These are phyloP conservation scores for Apamea sordens DNA, from an alignment of 2,888 invertebrate genomes.

Conservation along the genomic window DNA sequence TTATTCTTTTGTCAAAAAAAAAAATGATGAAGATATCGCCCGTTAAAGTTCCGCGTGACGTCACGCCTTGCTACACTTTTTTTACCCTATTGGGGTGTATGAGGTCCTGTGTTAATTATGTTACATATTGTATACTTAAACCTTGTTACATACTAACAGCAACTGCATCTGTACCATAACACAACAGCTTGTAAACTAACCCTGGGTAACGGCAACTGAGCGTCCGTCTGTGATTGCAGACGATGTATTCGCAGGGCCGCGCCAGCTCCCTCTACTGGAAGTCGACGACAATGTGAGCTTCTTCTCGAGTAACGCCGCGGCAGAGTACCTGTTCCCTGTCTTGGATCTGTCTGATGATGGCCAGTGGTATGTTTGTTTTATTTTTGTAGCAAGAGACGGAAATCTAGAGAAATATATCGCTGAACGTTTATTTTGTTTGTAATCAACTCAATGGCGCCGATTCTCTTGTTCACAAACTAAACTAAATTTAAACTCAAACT, in stretches of 20 bases:
- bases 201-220: conserved; percentile 65
- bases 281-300: conserved; percentile 91
- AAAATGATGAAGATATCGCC: too few species aligned
- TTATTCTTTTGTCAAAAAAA: too few species aligned
- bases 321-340: conserved; percentile 91
- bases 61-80: too few species aligned
- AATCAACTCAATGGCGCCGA: too few species aligned
- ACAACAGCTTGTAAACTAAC: conserved; percentile 53
- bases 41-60: too few species aligned
- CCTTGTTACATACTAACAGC: background rate
- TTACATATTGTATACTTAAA: too few species aligned
- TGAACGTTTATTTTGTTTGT: background rate
- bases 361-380: conserved; percentile 75
- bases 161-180: background rate
- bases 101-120: too few species aligned
- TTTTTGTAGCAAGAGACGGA: background rate
- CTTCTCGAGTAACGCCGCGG: conserved; percentile 93
- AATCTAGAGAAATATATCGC: background rate
- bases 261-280: conserved; percentile 92
- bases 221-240: conserved; percentile 79
- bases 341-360: conserved; percentile 81
- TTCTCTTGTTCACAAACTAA: too few species aligned
- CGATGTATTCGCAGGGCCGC: conserved; percentile 87
- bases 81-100: too few species aligned
- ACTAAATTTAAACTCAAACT: too few species aligned